A percentile compares a stretch with the other conserved stretches of the same genome.
phyloP scores from a whole-genome alignment of 2,113 vertebrate species.

The Macrotis lagotis region DNA sequence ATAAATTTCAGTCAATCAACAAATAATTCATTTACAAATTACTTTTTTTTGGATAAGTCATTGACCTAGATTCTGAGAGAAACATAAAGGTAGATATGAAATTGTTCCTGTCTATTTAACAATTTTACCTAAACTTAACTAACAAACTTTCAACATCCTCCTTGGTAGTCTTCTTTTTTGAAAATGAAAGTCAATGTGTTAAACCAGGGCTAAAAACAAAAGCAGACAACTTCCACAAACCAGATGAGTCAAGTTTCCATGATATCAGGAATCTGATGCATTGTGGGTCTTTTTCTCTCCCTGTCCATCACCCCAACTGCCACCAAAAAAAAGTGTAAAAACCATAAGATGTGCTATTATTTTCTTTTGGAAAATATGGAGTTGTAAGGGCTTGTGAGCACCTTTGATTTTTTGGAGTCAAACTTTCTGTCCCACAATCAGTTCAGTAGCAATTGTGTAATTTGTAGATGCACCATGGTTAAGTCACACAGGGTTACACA shows the following conservation, averaged over 20 bases:
- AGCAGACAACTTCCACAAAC: not conserved
- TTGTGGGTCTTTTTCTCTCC: not conserved
- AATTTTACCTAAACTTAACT: not conserved
- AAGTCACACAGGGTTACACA: not conserved
- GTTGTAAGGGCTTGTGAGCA: not conserved
- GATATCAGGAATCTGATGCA: not conserved
- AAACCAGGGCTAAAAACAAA: not conserved
- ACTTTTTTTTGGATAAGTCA: not conserved
- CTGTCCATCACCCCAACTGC: not conserved
- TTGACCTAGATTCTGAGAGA: not conserved
- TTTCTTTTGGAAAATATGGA: not conserved
- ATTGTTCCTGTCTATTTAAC: not conserved
- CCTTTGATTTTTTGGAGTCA: not conserved
- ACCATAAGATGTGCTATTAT: not conserved
- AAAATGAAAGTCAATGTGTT: not conserved
- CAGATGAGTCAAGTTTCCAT: not conserved
- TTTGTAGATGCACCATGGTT: not conserved
- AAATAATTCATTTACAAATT: not conserved
- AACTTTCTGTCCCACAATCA: not conserved
- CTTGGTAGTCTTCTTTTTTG: not conserved
- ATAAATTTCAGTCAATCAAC: not conserved
- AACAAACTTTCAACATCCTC: not conserved
- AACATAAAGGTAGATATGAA: not conserved
- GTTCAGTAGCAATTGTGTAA: not conserved
- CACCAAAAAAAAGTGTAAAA: not conserved